Evolutionary conservation across 2,113 vertebrate species (phyloP).

Genomic region (Megaleporinus macrocephalus): DNA sequence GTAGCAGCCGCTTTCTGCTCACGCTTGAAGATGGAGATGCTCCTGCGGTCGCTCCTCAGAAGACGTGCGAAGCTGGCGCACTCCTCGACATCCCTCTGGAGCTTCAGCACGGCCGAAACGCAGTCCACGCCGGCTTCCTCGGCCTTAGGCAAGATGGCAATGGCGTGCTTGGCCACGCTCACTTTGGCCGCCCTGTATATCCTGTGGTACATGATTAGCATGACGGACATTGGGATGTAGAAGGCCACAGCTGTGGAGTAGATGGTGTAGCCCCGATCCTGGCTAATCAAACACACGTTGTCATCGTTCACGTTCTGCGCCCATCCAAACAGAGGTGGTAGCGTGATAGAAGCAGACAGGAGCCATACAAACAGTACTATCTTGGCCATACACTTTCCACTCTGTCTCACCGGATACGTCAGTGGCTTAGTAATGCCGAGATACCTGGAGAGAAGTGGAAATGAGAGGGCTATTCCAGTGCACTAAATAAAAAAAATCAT

Average conservation of each 20-base stretch:
- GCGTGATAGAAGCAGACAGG: conserved; percentile 85
- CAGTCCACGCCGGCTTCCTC: conserved; percentile 65
- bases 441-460: conserved; percentile 72
- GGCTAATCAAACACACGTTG: conserved; percentile 87
- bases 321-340: conserved; percentile 87
- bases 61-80: conserved; percentile 83
- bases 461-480: neutral
- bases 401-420: conserved; percentile 86
- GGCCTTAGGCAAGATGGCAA: conserved; percentile 74
- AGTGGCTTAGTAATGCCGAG: conserved; percentile 86
- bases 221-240: conserved; percentile 89
- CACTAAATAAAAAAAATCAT: too few species aligned
- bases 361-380: conserved; percentile 88
- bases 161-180: conserved; percentile 85
- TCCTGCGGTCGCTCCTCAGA: conserved; percentile 81
- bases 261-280: conserved; percentile 88
- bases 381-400: conserved; percentile 86
- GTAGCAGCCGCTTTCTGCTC: conserved; percentile 89
- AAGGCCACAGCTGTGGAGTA: conserved; percentile 88
- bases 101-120: conserved; percentile 74
- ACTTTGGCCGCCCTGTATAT: conserved; percentile 85
- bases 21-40: conserved; percentile 88
- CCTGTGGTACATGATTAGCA: conserved; percentile 90
- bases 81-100: conserved; percentile 82
- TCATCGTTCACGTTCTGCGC: conserved; percentile 85